Conservation (phyloP, 2,797 vertebrate genomes). For the Sebastiscus tertius region DNA sequence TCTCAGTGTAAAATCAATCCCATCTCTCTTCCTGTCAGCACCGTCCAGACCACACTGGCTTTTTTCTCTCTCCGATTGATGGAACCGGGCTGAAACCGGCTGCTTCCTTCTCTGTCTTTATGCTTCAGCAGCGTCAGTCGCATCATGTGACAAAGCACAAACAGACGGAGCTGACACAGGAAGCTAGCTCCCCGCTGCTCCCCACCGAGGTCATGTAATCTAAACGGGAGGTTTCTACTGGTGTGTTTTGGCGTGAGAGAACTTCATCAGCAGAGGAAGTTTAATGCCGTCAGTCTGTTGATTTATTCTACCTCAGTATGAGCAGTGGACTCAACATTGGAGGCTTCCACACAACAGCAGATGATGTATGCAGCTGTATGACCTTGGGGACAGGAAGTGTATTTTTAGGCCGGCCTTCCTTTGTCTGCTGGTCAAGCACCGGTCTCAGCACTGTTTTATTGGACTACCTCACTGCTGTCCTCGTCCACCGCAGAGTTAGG, state of each 20-base stretch:
- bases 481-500: not conserved
- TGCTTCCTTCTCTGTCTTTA: conserved; percentile 6
- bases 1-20: conserved; percentile 37
- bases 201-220: not conserved
- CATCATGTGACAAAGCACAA: not conserved
- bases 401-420: not conserved
- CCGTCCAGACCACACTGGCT: not conserved
- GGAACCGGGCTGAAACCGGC: not conserved
- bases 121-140: conserved; percentile 15
- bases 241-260: not conserved
- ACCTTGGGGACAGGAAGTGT: not conserved
- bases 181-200: not conserved
- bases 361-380: not conserved
- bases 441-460: not conserved
- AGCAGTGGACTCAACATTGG: not conserved
- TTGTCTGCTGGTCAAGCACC: not conserved
- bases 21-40: conserved; percentile 42
- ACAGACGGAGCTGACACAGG: conserved; percentile 32
- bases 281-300: not conserved
- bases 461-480: not conserved
- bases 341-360: not conserved
- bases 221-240: not conserved
- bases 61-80: conserved; percentile 18
- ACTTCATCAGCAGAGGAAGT: not conserved
- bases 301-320: not conserved